phyloP scores from a whole-genome alignment of 2,113 vertebrate genomes.

The Canis aureus region DNA sequence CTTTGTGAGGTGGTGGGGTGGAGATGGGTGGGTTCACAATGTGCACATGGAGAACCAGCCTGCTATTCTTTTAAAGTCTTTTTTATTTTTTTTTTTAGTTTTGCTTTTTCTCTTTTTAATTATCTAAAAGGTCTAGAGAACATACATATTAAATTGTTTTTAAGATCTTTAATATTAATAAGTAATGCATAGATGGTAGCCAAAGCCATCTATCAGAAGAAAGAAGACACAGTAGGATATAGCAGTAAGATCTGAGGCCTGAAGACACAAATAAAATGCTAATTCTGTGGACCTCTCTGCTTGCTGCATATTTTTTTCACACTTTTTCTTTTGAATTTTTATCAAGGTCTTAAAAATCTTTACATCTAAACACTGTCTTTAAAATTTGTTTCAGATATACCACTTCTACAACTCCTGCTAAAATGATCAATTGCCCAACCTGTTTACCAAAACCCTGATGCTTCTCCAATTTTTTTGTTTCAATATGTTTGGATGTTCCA shows the following conservation, averaged over 20 bases:
- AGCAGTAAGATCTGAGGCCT: neutral
- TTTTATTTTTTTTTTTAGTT: neutral
- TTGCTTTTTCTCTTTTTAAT: neutral
- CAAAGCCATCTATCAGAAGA: neutral
- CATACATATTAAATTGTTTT: neutral
- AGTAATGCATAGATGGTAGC: neutral
- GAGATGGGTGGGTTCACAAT: neutral
- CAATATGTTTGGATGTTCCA: neutral
- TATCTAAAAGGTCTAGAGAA: neutral
- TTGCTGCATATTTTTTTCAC: neutral
- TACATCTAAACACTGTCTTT: neutral
- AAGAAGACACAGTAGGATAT: neutral
- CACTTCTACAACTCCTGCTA: neutral
- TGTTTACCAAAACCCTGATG: neutral
- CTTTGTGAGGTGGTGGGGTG: rapidly evolving
- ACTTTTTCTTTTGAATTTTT: neutral
- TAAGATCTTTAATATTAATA: neutral
- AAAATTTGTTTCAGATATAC: neutral
- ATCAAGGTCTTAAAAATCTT: neutral
- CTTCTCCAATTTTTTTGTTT: neutral
- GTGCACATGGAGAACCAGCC: neutral
- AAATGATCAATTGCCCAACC: neutral
- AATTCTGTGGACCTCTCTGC: neutral
- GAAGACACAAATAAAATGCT: neutral
- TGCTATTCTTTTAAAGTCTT: neutral